Evolutionary conservation across 2,797 vertebrate genomes (phyloP), one percentile per base, ranked within the genome.

Genomic region (Pangasius sanitwongsei): DNA sequence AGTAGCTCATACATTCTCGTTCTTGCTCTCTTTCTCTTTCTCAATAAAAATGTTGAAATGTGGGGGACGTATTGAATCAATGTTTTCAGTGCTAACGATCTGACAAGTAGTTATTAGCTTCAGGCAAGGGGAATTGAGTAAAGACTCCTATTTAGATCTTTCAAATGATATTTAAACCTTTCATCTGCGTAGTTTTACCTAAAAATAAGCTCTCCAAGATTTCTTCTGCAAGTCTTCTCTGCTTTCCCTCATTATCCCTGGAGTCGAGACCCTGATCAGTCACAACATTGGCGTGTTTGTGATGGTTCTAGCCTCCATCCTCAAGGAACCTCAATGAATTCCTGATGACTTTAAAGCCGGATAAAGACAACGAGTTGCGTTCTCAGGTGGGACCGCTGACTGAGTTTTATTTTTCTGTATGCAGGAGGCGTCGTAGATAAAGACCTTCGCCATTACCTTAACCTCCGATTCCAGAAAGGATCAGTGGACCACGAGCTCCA

Each of bases 401-500:
- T 20, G 80, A 31, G 16, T 84, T 31, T 8, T 48, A 55, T 28
- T 18, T 41, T 80, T 82, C 69, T 67, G 89, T 82, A 92, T 92
- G 88, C 93, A 99, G 98, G 99, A 92, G 98, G 98, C 91, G 97
- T 99, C 92, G 97, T 99, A 93, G 98, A 99, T 96, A 99, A 99
- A 93, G 99, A 99, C 95, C 97, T 99, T 93, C 98, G 98, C 92
- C 99, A 98, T 97, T 99, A 99, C 97, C 98, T 99, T 97, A 99
- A 99, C 95, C 96, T 99, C 90, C 97, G 98, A 89, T 99, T 99
- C 96, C 98, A 99, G 95, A 99, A 99, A 93, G 98, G 99, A 91
- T 99, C 99, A 0, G 97, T 99, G 93, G 99, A 99, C 95, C 98
- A 99, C 95, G 98, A 99, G 94, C 98, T 99, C 89, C 99, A 99